Percentiles rank a stretch among this genome's conserved stretches.
Conservation (phyloP, 1,140 invertebrate species). For the Apis laboriosa region DNA sequence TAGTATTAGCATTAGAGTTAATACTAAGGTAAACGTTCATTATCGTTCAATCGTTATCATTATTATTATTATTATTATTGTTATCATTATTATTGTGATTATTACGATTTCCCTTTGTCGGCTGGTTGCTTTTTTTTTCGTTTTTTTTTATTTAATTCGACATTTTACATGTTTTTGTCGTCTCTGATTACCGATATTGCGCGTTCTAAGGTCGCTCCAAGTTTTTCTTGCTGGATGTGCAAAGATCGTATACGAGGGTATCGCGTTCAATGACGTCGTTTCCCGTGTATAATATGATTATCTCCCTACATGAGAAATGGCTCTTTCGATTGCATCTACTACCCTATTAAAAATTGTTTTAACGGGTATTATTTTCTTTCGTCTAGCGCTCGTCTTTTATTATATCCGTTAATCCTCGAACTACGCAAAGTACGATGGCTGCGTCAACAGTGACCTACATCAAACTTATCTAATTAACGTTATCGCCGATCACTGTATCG, state of each 20-base stretch:
- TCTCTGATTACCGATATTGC: constrained; percentile 45
- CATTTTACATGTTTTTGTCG: background rate
- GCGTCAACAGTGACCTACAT: too few species aligned
- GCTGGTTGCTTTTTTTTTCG: background rate
- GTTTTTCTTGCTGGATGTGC: background rate
- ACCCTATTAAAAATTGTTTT: background rate
- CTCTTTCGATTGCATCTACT: background rate
- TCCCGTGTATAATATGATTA: background rate
- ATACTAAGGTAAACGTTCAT: constrained; percentile 1
- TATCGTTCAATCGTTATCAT: constrained; percentile 29
- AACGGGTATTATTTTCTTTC: background rate
- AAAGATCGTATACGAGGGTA: constrained; percentile 13
- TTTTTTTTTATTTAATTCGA: background rate
- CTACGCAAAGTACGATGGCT: too few species aligned
- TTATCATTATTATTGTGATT: constrained; percentile 42
- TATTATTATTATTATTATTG: constrained; percentile 15
- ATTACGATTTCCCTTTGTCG: constrained; percentile 38
- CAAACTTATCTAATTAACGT: too few species aligned
- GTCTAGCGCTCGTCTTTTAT: background rate
- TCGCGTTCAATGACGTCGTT: background rate
- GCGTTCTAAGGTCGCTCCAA: constrained; percentile 28
- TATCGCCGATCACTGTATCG: too few species aligned
- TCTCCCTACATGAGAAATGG: background rate
- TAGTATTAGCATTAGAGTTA: constrained; percentile 19
- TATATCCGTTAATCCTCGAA: too few species aligned